A percentile compares a stretch with the other conserved stretches of the same genome.
Evolutionary conservation across 2,797 vertebrate genomes (phyloP).

Genomic region (Gorsachius magnificus): DNA sequence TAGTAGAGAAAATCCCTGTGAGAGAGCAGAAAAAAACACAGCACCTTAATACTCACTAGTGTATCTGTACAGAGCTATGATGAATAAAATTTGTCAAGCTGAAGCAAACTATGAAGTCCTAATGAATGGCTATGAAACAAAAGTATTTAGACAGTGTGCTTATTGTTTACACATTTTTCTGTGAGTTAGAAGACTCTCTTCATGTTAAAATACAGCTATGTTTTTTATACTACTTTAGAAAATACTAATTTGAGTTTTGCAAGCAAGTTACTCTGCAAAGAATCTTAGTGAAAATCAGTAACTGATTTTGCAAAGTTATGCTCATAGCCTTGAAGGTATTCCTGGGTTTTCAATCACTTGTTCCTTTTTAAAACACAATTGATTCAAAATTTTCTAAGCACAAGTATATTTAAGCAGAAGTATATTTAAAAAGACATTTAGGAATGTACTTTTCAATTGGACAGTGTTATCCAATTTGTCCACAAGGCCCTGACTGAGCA

Average conservation of each 20-base stretch:
- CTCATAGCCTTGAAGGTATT: not conserved
- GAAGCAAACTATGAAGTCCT: not conserved
- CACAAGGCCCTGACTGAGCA: not conserved
- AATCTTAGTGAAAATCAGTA: not conserved
- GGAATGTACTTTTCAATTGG: not conserved
- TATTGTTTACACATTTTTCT: not conserved
- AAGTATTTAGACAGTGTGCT: not conserved
- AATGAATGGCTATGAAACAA: not conserved
- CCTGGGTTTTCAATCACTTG: not conserved
- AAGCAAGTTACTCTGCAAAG: not conserved
- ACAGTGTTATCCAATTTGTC: not conserved
- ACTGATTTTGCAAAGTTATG: not conserved
- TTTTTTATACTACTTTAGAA: not conserved
- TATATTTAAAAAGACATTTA: not conserved
- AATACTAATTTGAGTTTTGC: not conserved
- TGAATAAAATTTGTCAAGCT: not conserved
- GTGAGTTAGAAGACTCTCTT: not conserved
- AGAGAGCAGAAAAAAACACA: not conserved
- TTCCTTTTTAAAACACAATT: not conserved
- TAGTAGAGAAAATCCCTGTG: not conserved
- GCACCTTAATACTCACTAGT: not conserved
- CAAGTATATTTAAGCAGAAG: not conserved
- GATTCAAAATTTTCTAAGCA: not conserved
- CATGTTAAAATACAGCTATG: not conserved
- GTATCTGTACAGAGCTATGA: not conserved